Percentiles rank a stretch among this genome's conserved stretches.
Evolutionary conservation across 2,888 invertebrate species (phyloP).

Genomic region (Ceratothoa steindachneri): DNA sequence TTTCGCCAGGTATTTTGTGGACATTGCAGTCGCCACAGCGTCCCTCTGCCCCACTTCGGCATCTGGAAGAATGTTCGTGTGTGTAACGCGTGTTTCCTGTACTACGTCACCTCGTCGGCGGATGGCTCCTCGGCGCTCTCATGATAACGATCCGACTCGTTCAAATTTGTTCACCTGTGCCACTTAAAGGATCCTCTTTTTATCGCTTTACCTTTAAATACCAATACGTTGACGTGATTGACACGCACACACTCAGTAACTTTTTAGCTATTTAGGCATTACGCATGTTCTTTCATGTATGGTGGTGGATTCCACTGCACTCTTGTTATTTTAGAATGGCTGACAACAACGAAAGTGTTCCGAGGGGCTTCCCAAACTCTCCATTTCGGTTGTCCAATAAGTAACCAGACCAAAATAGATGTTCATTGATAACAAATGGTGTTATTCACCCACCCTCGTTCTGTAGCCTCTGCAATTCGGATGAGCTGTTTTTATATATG

Average conservation of each 20-base stretch:
- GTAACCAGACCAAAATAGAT: no score
- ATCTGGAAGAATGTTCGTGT: conserved; percentile 89
- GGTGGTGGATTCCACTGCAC: no score
- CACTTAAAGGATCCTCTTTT: not conserved
- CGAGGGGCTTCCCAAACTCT: no score
- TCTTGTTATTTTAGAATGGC: no score
- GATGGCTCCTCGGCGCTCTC: conserved; percentile 20
- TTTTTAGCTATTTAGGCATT: no score
- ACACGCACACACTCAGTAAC: no score
- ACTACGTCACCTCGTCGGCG: conserved; percentile 43
- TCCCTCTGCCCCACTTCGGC: conserved; percentile 87
- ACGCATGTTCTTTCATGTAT: no score
- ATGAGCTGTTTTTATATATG: not conserved
- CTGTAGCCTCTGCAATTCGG: not conserved
- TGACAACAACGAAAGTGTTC: no score
- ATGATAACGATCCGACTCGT: conserved; percentile 5
- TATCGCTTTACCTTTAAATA: not conserved
- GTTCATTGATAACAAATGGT: no score
- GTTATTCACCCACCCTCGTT: no score
- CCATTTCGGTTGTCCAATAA: no score
- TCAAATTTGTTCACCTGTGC: not conserved
- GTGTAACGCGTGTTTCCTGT: conserved; percentile 70
- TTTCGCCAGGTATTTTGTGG: conserved; percentile 94
- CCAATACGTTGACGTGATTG: no score
- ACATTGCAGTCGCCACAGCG: conserved; percentile 85